phyloP scores from a whole-genome alignment of 2,888 invertebrate species.

The Apoda limacodes region DNA sequence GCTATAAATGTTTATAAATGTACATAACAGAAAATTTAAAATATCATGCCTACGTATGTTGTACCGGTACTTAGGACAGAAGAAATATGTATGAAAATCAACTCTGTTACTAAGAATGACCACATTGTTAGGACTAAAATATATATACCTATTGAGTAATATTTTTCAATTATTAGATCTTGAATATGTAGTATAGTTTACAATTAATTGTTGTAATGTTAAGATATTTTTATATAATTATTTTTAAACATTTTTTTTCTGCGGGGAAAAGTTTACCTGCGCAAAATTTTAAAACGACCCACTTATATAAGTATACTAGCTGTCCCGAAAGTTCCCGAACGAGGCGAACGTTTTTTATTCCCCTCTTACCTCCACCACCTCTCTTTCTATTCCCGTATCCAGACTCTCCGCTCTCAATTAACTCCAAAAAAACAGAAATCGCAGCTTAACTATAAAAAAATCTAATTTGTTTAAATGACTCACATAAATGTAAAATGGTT shows the following conservation, averaged over 20 bases:
- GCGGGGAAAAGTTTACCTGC: not conserved
- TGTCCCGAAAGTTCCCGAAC: too few species aligned
- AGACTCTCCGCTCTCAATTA: too few species aligned
- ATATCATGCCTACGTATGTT: too few species aligned
- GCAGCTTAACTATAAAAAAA: too few species aligned
- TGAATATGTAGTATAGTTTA: not conserved
- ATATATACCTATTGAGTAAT: not conserved
- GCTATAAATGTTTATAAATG: not conserved
- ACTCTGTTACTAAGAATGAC: not conserved
- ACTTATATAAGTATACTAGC: too few species aligned
- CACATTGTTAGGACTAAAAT: not conserved
- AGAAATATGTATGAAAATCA: too few species aligned
- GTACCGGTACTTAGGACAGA: not conserved
- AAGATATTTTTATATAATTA: not conserved
- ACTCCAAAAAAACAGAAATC: too few species aligned
- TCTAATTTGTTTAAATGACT: too few species aligned
- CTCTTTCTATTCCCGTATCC: too few species aligned
- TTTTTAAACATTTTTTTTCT: not conserved
- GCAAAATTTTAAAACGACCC: not conserved
- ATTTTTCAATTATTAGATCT: not conserved
- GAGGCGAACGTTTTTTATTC: too few species aligned
- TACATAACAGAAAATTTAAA: not conserved
- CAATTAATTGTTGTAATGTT: not conserved
- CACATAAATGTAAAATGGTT: too few species aligned
- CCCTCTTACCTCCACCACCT: too few species aligned